Evolutionary conservation across 2,113 vertebrate genomes (phyloP).

Genomic region (Pedionomus torquatus): DNA sequence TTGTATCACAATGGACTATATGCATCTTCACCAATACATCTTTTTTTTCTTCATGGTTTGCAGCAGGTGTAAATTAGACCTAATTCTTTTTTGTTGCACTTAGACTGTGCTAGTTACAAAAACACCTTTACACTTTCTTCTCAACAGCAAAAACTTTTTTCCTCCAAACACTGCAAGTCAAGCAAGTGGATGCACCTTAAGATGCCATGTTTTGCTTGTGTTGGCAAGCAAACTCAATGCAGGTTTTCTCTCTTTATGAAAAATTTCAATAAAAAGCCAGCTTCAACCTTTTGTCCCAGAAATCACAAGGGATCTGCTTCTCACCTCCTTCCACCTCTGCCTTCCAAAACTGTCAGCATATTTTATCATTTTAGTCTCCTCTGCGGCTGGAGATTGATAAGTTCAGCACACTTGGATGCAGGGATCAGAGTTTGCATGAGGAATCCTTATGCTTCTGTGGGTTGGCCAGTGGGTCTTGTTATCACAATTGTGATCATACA

Average conservation of each 20-base stretch:
- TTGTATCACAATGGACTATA: not conserved
- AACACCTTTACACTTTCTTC: slow-evolving; percentile 25
- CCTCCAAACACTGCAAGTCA: slow-evolving; percentile 28
- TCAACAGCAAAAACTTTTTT: slow-evolving; percentile 49
- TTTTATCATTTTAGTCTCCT: not conserved
- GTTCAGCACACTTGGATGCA: not conserved
- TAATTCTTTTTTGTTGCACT: slow-evolving; percentile 28
- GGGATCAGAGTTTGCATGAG: not conserved
- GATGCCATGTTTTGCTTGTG: not conserved
- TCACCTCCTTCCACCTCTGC: not conserved
- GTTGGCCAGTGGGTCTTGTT: not conserved
- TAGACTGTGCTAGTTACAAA: slow-evolving; percentile 28
- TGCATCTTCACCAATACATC: not conserved
- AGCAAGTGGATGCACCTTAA: slow-evolving; percentile 12
- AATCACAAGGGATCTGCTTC: not conserved
- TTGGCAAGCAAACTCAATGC: not conserved
- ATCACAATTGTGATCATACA: not conserved
- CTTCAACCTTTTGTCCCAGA: not conserved
- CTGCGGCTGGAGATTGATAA: not conserved
- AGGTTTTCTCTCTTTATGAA: not conserved
- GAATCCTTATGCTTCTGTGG: not conserved
- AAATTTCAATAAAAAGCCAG: not conserved
- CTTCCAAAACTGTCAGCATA: not conserved
- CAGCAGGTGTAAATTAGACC: not conserved
- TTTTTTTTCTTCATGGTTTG: not conserved